Base-by-base conservation (phyloP, 2,888 invertebrate species). In the Adela reaumurella region DNA sequence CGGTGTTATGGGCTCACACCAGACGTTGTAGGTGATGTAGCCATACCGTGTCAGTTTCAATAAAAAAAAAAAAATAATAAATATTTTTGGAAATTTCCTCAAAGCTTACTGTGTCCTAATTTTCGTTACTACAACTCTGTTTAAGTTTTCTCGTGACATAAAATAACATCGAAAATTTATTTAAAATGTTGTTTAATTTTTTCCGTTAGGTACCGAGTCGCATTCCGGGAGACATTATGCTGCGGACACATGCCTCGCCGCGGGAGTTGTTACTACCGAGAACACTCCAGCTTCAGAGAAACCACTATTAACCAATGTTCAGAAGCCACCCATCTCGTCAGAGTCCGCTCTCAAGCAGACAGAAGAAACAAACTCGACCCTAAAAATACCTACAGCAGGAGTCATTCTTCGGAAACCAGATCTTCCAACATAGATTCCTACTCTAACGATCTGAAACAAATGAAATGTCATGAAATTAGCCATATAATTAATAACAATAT, bases 221-320 rank as follows among this genome's bases (percentile, higher is more conserved):
- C 92, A 0, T 92, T 92, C 64, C 84, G 83, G 52, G 87, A 88
- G 61, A 88, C 89, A 0, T 77, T 91, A 48, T 87, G 87, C 65
- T 86, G 88, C 55, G 76, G 79, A 10, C 70, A 74, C 43, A 68
- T 68, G 1, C 62, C 63, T 1, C 68, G 71, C 49, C 81, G 74
- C 57, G 74, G 70, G 53, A 64, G 64, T 46, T 81, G 79, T 46
- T 81, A 81, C 55, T 65, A 68, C 50, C 67, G 81, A n/a, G 84
- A 84, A 45, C 83, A 84, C 56, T 81, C 85, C 54, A 83, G 84
- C 65, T 70, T 87, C 61, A 70, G 85, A 48, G 81, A 86, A 53
- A 83, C 83, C n/a, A 81, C 77, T 49, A 67, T 81, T 42, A 76
- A 76, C 57, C 74, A 74, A 55, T 73, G 67, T 1, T 64, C 74